phyloP scores from a whole-genome alignment of 1,140 invertebrate species.

The Drosophila pachea region DNA sequence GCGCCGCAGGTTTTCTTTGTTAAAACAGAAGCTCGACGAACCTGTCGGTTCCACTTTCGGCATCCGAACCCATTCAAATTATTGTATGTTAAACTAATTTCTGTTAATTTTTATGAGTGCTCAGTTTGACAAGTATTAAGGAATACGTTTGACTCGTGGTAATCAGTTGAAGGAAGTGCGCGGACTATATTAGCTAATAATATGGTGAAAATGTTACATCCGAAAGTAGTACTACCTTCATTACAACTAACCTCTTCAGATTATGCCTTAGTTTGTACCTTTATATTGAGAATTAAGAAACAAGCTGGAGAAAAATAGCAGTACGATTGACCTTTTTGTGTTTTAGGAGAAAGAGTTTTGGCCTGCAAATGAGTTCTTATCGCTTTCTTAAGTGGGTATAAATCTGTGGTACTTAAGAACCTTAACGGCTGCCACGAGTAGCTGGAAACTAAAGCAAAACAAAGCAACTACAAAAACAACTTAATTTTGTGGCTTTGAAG shows the following conservation, averaged over 20 bases:
- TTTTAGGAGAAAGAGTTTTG: conserved; percentile 18
- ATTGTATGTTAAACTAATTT: conserved; percentile 71
- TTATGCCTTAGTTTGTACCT: too few species aligned
- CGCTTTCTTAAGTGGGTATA: conserved; percentile 46
- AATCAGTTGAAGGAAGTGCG: too few species aligned
- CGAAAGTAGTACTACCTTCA: not conserved
- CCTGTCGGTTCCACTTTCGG: conserved; percentile 71
- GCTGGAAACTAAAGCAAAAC: conserved; percentile 39
- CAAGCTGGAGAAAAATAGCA: not conserved
- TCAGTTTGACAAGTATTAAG: conserved; percentile 51
- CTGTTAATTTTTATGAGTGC: conserved; percentile 56
- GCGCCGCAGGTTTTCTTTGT: conserved; percentile 5
- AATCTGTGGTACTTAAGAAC: conserved; percentile 57
- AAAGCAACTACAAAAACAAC: conserved; percentile 53
- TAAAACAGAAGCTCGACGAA: conserved; percentile 65
- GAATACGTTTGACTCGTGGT: not conserved
- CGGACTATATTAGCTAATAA: too few species aligned
- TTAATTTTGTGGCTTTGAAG: conserved; percentile 62
- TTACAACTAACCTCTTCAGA: not conserved
- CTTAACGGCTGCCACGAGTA: conserved; percentile 72
- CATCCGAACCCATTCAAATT: conserved; percentile 63
- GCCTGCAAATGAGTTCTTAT: conserved; percentile 61
- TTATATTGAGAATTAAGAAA: not conserved
- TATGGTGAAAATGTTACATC: too few species aligned
- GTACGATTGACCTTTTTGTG: conserved; percentile 53